phyloP scores from a whole-genome alignment of 1,140 invertebrate genomes.

The Trichomalopsis sarcophagae region DNA sequence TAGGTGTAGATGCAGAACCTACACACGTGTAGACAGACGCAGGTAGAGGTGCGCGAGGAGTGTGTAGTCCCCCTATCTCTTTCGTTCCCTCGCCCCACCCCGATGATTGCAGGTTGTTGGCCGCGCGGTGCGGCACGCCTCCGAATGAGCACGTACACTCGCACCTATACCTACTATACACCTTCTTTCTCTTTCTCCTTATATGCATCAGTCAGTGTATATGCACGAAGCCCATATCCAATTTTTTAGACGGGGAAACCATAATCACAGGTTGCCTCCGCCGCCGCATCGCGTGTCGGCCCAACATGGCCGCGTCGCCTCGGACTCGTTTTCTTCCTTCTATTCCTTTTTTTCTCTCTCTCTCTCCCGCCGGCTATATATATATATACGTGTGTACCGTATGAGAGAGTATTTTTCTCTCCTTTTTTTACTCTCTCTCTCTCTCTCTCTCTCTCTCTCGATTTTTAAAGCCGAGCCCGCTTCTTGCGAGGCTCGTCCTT shows the following conservation, averaged over 20 bases:
- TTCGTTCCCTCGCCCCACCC: slow-evolving; percentile 67
- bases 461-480: background rate
- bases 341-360: slow-evolving; percentile 45
- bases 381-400: slow-evolving; percentile 32
- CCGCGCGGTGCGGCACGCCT: slow-evolving; percentile 66
- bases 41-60: slow-evolving; percentile 33
- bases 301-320: slow-evolving; percentile 67
- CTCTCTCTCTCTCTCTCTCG: background rate
- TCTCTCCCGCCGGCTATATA: slow-evolving; percentile 33
- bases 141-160: slow-evolving; percentile 54
- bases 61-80: slow-evolving; percentile 20
- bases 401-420: slow-evolving; percentile 24
- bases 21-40: no score
- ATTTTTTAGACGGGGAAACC: slow-evolving; percentile 70
- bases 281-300: slow-evolving; percentile 60
- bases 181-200: slow-evolving; percentile 18
- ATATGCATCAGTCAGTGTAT: slow-evolving; percentile 50
- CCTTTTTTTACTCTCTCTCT: background rate
- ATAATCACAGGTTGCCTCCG: slow-evolving; percentile 71
- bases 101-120: slow-evolving; percentile 73
- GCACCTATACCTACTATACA: slow-evolving; percentile 27
- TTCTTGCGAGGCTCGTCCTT: background rate
- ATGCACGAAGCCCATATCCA: slow-evolving; percentile 62
- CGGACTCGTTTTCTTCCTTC: slow-evolving; percentile 33
- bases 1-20: background rate